Base-by-base conservation (phyloP, 2,113 vertebrate genomes). In the Cacatua alba region DNA sequence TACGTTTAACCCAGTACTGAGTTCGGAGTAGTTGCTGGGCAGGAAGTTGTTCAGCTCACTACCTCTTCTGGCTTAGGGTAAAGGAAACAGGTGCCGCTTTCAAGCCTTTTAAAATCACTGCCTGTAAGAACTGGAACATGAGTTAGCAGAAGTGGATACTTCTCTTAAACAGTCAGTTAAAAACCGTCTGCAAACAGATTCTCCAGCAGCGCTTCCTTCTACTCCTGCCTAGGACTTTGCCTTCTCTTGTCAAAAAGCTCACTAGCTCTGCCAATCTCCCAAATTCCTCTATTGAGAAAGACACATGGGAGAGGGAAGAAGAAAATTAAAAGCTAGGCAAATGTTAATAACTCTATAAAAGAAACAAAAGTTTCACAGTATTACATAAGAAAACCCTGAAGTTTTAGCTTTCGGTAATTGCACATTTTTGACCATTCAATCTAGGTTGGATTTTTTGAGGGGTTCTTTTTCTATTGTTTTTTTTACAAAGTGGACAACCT, bases 251-350 rank as follows among this genome's bases (percentile, higher is more conserved):
- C 14, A 18, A 53, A 46, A 14, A 16, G 2, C 11, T 78, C 39
- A 55, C 10, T 17, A 76, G 16, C 7, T 90, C 29, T 68, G 7
- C 12, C 59, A 37, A 3, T 26, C 13, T 76, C 52, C 26, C 13
- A 52, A 0, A 17, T 44, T 39, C 11, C 3, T n/a, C 23, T 49
- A 13, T 24, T 35, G 31, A 63, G n/a, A 69, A 78, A 65, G 11
- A n/a, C 2, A n/a, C 0, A 1, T 0, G 3, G 17, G 3, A 9
- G 2, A 44, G 2, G 25, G 10, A 21, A 2, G 10, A 26, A 31
- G 0, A 21, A 31, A 18, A 35, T 16, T 59, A 35, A 2, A 39
- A 10, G 4, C 33, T 11, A 13, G 7, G 11, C 9, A 71, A 44
- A 11, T 24, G 25, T 48, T 52, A 52, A 29, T 46, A 3, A 8